Evolutionary conservation across 2,797 vertebrate genomes (phyloP).

Genomic region (Spinus olivaceus): DNA sequence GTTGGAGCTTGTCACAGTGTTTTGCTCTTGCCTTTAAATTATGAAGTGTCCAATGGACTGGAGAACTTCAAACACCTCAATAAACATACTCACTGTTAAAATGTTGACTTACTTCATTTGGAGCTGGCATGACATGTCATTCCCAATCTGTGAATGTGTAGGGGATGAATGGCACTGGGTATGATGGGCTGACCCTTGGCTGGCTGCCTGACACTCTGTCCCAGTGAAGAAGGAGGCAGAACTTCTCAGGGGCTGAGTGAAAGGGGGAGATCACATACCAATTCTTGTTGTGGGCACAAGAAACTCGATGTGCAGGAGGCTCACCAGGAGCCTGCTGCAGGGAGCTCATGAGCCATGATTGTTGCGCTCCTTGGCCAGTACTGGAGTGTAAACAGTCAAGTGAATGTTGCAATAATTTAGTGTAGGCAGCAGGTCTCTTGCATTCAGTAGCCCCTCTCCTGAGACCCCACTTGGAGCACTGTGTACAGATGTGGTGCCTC

Average conservation of each 20-base stretch:
- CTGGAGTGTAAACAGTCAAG: not conserved
- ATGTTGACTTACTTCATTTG: not conserved
- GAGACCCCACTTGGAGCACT: too few species aligned
- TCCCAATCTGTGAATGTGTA: accelerated
- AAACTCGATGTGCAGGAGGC: not conserved
- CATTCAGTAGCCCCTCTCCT: not conserved
- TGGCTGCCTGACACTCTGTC: not conserved
- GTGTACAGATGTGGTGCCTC: not conserved
- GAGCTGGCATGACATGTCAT: accelerated
- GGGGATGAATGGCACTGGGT: not conserved
- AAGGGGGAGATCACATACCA: not conserved
- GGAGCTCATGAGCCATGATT: accelerated
- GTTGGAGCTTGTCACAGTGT: not conserved
- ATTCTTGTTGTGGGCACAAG: not conserved
- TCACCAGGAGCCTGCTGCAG: not conserved
- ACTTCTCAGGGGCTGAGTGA: not conserved
- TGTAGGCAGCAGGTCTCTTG: not conserved
- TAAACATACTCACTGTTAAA: slow-evolving; percentile 18
- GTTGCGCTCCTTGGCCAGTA: not conserved
- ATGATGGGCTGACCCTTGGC: not conserved
- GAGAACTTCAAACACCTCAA: slow-evolving; percentile 23
- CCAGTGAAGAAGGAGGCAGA: not conserved
- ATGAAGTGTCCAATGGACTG: slow-evolving; percentile 47
- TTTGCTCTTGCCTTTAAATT: slow-evolving; percentile 74
- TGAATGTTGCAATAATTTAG: not conserved